A percentile compares a stretch with the other conserved stretches of the same genome.
Evolutionary conservation across 2,888 invertebrate species (phyloP).

Genomic region (Hedychridium roseum): DNA sequence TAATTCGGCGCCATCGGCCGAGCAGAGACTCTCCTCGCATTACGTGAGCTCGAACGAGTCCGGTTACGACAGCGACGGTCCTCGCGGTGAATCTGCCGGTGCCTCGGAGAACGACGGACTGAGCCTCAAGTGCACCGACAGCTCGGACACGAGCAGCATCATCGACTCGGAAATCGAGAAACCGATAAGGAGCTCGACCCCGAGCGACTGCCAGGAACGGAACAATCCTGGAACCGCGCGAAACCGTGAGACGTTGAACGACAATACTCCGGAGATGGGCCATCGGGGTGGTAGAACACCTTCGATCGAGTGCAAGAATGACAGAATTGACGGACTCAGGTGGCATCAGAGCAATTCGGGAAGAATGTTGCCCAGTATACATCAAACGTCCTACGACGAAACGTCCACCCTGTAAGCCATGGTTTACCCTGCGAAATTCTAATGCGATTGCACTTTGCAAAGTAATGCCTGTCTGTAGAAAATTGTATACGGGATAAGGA

Average conservation of each 20-base stretch:
- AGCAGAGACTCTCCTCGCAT: slow-evolving; percentile 65
- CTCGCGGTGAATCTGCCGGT: slow-evolving; percentile 54
- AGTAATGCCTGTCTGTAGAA: too few species aligned
- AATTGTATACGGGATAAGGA: too few species aligned
- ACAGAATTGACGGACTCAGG: slow-evolving; percentile 51
- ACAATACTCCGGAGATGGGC: too few species aligned
- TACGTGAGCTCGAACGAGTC: slow-evolving; percentile 85
- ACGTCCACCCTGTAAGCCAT: too few species aligned
- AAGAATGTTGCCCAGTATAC: slow-evolving; percentile 55
- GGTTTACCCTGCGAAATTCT: too few species aligned
- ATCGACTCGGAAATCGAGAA: slow-evolving; percentile 67
- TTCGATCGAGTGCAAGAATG: too few species aligned
- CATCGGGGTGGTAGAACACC: too few species aligned
- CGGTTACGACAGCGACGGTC: slow-evolving; percentile 83
- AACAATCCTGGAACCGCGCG: too few species aligned
- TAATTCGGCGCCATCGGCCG: slow-evolving; percentile 54
- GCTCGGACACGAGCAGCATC: slow-evolving; percentile 58
- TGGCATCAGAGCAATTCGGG: slow-evolving; percentile 59
- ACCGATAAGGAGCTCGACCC: slow-evolving; percentile 62
- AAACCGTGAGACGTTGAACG: too few species aligned
- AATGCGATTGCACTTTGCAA: too few species aligned
- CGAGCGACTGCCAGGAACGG: slow-evolving; percentile 44
- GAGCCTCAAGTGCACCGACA: slow-evolving; percentile 52
- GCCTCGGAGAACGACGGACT: slow-evolving; percentile 53
- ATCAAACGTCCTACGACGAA: slow-evolving; percentile 42